A percentile compares a stretch with the other conserved stretches of the same genome.
Conservation (phyloP, 1,140 invertebrate genomes). For the Sitobion miscanthi region DNA sequence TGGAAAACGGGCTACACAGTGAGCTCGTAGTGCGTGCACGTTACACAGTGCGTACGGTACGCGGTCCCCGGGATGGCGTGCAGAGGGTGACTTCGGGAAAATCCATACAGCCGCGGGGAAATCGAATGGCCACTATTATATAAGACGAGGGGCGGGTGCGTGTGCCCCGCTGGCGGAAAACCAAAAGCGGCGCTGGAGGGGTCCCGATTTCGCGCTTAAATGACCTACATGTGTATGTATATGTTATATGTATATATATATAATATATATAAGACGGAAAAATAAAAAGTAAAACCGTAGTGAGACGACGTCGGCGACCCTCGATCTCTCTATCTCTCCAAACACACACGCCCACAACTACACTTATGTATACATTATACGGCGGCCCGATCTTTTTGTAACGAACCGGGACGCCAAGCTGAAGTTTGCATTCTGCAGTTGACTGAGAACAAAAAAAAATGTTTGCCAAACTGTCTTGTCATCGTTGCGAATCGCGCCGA, state of each 20-base stretch:
- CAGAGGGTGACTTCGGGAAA: conserved; percentile 20
- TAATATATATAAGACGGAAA: background rate
- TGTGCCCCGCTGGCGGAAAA: background rate
- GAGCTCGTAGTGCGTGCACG: background rate
- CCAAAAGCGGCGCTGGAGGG: background rate
- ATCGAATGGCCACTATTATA: background rate
- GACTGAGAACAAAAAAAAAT: background rate
- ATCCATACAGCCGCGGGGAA: conserved; percentile 28
- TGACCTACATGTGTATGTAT: background rate
- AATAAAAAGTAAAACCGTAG: background rate
- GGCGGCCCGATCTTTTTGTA: background rate
- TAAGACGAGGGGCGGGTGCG: background rate
- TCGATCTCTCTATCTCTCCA: background rate
- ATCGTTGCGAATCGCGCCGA: background rate
- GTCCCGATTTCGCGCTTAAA: background rate
- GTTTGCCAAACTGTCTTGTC: too few species aligned
- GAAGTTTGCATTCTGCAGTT: background rate
- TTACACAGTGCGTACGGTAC: background rate
- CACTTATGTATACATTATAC: too few species aligned
- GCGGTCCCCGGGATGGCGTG: background rate
- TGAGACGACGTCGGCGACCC: background rate
- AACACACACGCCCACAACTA: background rate
- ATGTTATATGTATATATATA: background rate
- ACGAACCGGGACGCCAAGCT: background rate
- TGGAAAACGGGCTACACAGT: background rate